Evolutionary conservation across 2,797 vertebrate genomes (phyloP).

Genomic region (Chelidonichthys spinosus): DNA sequence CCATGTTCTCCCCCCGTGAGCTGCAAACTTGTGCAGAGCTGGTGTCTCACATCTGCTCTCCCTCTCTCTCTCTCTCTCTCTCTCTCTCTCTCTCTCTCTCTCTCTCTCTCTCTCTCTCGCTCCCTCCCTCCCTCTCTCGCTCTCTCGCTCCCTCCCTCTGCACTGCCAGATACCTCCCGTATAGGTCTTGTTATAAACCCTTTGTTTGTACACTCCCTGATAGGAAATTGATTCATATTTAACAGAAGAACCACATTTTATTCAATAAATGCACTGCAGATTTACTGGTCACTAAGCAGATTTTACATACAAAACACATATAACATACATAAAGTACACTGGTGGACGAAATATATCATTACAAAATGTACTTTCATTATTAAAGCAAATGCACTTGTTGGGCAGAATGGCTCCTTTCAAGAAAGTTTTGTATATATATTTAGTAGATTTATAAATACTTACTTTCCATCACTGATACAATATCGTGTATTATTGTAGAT

Average conservation of each 20-base stretch:
- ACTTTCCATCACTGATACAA: background rate
- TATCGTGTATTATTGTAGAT: background rate
- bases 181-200: background rate
- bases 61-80: slow-evolving; percentile 21
- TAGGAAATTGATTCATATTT: background rate
- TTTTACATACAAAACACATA: background rate
- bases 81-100: slow-evolving; percentile 5
- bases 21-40: slow-evolving; percentile 66
- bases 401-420: background rate
- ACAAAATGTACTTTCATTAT: background rate
- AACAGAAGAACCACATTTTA: background rate
- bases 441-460: background rate
- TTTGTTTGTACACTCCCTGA: background rate
- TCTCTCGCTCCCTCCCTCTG: slow-evolving; percentile 15
- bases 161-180: background rate
- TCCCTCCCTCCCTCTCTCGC: slow-evolving; percentile 16
- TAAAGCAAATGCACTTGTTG: background rate
- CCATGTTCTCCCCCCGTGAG: slow-evolving; percentile 39
- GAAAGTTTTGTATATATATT: too few relatives aligned
- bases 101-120: slow-evolving; percentile 28
- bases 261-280: background rate
- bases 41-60: slow-evolving; percentile 35
- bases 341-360: background rate
- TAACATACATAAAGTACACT: background rate
- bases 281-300: background rate